These are phyloP conservation scores for Xylota segnis DNA, from an alignment of 2,888 invertebrate genomes.

Conservation along the genomic window DNA sequence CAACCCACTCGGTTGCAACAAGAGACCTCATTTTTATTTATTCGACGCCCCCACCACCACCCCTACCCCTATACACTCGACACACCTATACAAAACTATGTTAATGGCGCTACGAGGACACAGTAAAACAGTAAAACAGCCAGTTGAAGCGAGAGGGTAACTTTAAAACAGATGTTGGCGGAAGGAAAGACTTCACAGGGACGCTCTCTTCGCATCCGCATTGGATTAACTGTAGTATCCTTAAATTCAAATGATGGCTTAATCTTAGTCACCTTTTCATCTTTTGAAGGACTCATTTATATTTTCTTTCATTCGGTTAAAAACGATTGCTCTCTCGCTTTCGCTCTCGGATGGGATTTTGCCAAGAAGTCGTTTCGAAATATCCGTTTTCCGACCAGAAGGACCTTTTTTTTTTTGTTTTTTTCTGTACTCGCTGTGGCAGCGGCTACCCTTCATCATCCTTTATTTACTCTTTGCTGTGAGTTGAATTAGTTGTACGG, in stretches of 20 bases:
- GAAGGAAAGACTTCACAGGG: conserved; percentile 22
- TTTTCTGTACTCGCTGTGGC: background rate
- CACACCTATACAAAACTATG: background rate
- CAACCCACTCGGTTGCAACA: background rate
- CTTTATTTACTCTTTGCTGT: conserved; percentile 33
- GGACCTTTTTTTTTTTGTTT: background rate
- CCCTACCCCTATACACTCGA: conserved; percentile 13
- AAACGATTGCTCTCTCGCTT: conserved; percentile 6
- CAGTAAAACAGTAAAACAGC: conserved; percentile 14
- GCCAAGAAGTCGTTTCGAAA: conserved; percentile 3
- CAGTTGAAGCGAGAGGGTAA: background rate
- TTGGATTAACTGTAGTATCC: conserved; percentile 26
- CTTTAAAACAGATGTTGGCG: conserved; percentile 28
- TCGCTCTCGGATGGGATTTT: background rate
- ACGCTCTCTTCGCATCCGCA: conserved; percentile 27
- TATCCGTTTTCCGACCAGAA: conserved; percentile 27
- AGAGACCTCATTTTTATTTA: conserved; percentile 55
- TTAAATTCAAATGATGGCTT: conserved; percentile 52
- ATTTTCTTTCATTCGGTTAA: background rate
- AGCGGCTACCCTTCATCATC: background rate
- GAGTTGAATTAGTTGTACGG: conserved; percentile 18
- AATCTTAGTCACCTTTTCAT: conserved; percentile 53
- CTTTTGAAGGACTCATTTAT: conserved; percentile 31
- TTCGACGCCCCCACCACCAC: too few relatives aligned
- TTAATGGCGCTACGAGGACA: conserved; percentile 9